Evolutionary conservation across 2,888 invertebrate genomes (phyloP), one percentile per base, ranked within the genome.

Genomic region (Rhingia rostrata): DNA sequence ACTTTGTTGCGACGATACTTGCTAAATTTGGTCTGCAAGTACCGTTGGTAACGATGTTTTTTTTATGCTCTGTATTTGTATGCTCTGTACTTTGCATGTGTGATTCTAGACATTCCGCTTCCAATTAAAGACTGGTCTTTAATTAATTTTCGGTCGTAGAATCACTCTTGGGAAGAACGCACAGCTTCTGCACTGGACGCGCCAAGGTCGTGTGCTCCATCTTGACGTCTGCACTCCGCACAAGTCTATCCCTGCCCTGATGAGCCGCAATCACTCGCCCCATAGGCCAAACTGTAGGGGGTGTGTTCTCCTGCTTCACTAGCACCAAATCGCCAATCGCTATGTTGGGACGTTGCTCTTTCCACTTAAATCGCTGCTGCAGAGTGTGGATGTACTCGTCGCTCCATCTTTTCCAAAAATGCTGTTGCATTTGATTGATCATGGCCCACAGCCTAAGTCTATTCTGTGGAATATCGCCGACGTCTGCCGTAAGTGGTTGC

Each of bases 81-180:
- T 22, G 22, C 22, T 22, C 22, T 22, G 22, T 22, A 22, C 22
- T 22, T 22, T 22, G 22, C 2, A 22, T 22, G 22, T 22, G 22
- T 22, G 22, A 22, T 22, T 22, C 22, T 22, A 37, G 37, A 37
- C 6, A 37, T 37, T 37, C 49, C 63, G 12, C 63, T 49, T 47
- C 63, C 63, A 63, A 64, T 64, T 64, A n/a, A 63, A 22, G 63
- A 49, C 12, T 49, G n/a, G 37, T 63, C 32, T 37, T 63, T 45
- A 63, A 61, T 61, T 61, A 35, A 6, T 7, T 12, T 12, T 45
- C 5, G 10, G 9, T 30, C 5, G 47, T 14, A 32, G 32, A 32
- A 53, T 49, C 47, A 2, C 47, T 35, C 10, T 32, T 47, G 35
- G 63, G 47, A 4, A 63, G 63, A 4, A 49, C n/a, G 22, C 64